Conservation (phyloP, 1,140 invertebrate species). For the Drosophila sproati region DNA sequence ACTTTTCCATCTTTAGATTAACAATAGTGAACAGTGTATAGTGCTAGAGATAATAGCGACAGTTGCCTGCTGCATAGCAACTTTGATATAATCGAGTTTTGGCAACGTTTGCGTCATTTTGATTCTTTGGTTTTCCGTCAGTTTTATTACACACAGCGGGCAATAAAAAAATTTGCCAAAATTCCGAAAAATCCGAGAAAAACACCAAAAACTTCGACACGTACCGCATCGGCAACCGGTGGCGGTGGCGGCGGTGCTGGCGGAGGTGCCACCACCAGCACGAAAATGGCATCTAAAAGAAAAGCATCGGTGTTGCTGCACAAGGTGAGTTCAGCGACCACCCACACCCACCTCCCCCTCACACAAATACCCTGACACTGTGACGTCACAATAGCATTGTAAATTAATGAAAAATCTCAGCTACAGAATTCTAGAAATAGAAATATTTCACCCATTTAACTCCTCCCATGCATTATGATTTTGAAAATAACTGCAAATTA, state of each 20-base stretch:
- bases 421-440: too few relatives aligned
- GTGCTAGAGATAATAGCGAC: conserved; percentile 49
- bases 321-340: conserved; percentile 71
- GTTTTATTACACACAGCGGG: conserved; percentile 61
- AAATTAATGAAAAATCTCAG: too few relatives aligned
- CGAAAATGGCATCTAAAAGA: conserved; percentile 85
- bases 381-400: not conserved
- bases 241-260: conserved; percentile 83
- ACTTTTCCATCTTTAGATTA: conserved; percentile 24
- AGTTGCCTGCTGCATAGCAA: conserved; percentile 61
- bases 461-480: too few relatives aligned
- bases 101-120: conserved; percentile 70
- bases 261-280: conserved; percentile 82
- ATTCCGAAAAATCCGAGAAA: conserved; percentile 85
- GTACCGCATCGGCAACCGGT: conserved; percentile 84
- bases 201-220: conserved; percentile 84
- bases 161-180: conserved; percentile 79
- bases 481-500: too few relatives aligned
- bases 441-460: too few relatives aligned
- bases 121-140: conserved; percentile 67
- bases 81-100: conserved; percentile 74
- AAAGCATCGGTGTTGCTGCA: conserved; percentile 84
- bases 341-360: not conserved
- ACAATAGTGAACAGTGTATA: conserved; percentile 61
- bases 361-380: not conserved